Conservation (phyloP, 1,140 invertebrate genomes). For the Nilaparvata lugens region DNA sequence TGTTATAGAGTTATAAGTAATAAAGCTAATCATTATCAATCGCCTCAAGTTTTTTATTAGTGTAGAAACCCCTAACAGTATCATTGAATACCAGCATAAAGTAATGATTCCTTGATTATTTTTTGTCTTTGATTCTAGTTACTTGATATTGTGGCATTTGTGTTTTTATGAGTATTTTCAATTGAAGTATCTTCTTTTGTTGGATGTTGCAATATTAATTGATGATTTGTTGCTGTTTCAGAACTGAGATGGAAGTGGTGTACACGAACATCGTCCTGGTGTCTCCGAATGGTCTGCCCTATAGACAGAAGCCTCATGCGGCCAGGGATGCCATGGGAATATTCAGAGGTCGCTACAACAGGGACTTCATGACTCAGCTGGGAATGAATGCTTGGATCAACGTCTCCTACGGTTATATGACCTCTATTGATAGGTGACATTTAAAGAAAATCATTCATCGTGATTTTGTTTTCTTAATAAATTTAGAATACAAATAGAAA, state of each 20-base stretch:
- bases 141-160: background rate
- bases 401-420: conserved; percentile 42
- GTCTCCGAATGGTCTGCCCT: conserved; percentile 53
- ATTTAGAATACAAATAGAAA: too few species aligned
- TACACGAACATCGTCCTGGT: conserved; percentile 53
- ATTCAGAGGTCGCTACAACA: conserved; percentile 39
- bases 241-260: conserved; percentile 23
- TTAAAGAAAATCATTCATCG: too few species aligned
- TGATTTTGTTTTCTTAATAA: too few species aligned
- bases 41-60: too few species aligned
- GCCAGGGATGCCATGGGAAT: conserved; percentile 40
- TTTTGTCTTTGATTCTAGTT: too few species aligned
- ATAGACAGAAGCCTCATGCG: conserved; percentile 34
- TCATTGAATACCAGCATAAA: too few species aligned
- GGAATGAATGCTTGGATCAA: conserved; percentile 43
- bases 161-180: background rate
- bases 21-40: too few species aligned
- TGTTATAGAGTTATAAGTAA: too few species aligned
- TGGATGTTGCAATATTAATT: conserved; percentile 2
- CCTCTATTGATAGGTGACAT: conserved; percentile 43
- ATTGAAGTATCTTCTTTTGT: background rate
- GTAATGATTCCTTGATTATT: too few species aligned
- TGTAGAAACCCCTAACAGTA: too few species aligned
- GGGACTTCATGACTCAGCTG: conserved; percentile 40
- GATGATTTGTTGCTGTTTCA: background rate